Percentiles rank a stretch among this genome's conserved stretches.
phyloP scores from a whole-genome alignment of 2,797 vertebrate species.

The Schizopygopsis pylzovi region DNA sequence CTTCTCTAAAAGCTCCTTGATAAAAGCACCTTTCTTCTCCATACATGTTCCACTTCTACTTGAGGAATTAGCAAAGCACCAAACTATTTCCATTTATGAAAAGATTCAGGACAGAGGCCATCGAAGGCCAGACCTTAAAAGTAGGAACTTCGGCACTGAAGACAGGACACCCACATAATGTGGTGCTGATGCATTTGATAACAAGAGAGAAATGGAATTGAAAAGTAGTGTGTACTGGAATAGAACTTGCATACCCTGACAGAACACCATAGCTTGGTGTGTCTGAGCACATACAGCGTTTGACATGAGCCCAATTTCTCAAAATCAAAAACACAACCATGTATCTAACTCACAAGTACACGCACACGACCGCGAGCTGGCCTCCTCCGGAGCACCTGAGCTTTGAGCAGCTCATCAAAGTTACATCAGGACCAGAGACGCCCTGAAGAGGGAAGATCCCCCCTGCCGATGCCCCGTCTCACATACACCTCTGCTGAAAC shows the following conservation, averaged over 20 bases:
- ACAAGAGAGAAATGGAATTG: background rate
- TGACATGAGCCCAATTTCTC: background rate
- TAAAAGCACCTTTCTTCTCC: constrained; percentile 15
- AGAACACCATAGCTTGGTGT: constrained; percentile 2
- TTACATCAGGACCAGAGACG: constrained; percentile 60
- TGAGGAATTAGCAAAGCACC: background rate
- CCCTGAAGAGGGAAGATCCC: constrained; percentile 37
- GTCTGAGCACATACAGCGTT: background rate
- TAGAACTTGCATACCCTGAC: background rate
- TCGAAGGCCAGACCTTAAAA: constrained; percentile 25
- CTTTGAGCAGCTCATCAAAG: constrained; percentile 63
- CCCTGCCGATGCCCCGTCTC: constrained; percentile 13
- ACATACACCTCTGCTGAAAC: constrained; percentile 12
- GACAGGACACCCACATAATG: background rate
- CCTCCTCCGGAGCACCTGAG: constrained; percentile 47
- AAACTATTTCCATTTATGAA: constrained; percentile 14
- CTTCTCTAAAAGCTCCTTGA: constrained; percentile 28
- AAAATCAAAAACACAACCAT: constrained; percentile 22
- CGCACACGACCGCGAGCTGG: constrained; percentile 23
- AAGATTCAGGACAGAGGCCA: constrained; percentile 3
- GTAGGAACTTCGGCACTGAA: background rate
- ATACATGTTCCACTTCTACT: background rate
- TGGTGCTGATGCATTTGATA: background rate
- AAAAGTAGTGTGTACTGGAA: background rate
- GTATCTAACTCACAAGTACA: constrained; percentile 36